phyloP scores from a whole-genome alignment of 2,113 vertebrate genomes.

The Podiceps cristatus region DNA sequence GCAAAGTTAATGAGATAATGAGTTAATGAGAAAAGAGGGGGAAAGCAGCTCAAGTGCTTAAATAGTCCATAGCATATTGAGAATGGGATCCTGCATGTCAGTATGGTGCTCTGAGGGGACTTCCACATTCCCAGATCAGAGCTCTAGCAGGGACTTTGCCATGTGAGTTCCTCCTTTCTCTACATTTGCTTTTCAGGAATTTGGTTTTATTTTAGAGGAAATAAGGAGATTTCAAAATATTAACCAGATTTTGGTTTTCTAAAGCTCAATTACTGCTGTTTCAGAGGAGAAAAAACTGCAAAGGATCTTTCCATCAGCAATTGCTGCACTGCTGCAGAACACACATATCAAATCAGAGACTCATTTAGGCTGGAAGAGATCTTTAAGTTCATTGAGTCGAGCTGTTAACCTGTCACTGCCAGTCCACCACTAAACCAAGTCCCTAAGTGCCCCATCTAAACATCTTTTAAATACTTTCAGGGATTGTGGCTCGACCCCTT shows the following conservation, averaged over 20 bases:
- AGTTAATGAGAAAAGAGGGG: not conserved
- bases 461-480: too few relatives aligned
- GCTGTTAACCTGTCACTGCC: too few relatives aligned
- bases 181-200: not conserved
- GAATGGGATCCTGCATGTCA: fast-evolving
- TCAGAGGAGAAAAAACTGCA: not conserved
- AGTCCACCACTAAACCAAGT: too few relatives aligned
- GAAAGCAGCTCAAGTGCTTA: not conserved
- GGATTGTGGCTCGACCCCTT: too few relatives aligned
- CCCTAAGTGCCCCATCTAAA: too few relatives aligned
- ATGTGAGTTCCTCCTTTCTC: not conserved
- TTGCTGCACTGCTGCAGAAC: not conserved
- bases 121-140: not conserved
- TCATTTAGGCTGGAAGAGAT: too few relatives aligned
- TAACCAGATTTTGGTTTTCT: not conserved
- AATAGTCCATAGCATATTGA: not conserved
- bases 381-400: too few relatives aligned
- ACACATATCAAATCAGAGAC: not conserved
- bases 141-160: not conserved
- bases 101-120: not conserved
- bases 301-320: not conserved
- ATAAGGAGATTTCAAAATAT: not conserved
- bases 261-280: not conserved
- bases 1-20: not conserved
- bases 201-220: not conserved